Conservation (phyloP, 2,113 vertebrate genomes). For the Bombycilla garrulus region DNA sequence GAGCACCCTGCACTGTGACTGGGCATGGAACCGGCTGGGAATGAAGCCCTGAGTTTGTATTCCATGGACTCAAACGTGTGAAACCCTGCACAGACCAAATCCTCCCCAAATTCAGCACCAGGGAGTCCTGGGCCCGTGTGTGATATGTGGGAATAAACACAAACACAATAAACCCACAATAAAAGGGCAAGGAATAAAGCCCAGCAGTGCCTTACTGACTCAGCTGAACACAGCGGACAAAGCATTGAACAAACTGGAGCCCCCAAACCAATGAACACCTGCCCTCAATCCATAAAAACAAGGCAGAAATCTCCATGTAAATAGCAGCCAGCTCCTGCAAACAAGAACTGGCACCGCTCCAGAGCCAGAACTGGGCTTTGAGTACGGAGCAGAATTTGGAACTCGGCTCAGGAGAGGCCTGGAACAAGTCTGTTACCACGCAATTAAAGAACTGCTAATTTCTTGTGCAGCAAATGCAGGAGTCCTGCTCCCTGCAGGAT, state of each 20-base stretch:
- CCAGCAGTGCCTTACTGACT: neutral
- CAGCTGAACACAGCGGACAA: neutral
- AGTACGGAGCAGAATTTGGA: neutral
- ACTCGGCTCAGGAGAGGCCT: neutral
- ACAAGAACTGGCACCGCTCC: neutral
- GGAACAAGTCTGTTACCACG: neutral
- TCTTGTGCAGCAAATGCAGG: neutral
- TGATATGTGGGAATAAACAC: neutral
- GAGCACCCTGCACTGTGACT: neutral
- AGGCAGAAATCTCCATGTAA: neutral
- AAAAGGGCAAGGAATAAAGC: neutral
- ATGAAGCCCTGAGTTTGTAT: neutral
- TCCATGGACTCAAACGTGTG: neutral
- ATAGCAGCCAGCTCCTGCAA: neutral
- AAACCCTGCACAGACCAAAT: rapidly evolving
- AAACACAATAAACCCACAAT: neutral
- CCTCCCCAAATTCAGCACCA: neutral
- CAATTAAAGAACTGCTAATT: neutral
- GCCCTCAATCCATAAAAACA: neutral
- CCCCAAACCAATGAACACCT: neutral
- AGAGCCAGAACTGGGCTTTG: neutral
- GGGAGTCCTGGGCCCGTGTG: no score
- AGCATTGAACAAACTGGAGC: no score
- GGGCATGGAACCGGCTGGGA: neutral
- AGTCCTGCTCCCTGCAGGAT: neutral